Percentiles rank a stretch among this genome's conserved stretches.
Conservation (phyloP, 2,888 invertebrate genomes). For the Gnatocerus cornutus region DNA sequence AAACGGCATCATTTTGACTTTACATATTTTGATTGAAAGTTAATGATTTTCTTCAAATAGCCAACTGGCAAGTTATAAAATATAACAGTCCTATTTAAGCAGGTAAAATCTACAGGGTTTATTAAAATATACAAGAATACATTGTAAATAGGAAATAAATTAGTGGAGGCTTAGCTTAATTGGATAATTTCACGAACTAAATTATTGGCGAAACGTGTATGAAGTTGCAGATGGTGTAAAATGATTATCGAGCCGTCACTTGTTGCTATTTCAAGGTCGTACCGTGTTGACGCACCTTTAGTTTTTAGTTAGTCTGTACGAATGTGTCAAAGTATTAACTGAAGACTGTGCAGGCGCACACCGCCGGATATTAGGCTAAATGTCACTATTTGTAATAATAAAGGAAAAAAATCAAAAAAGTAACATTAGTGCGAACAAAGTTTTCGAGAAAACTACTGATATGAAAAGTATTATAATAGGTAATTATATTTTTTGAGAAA, state of each 20-base stretch:
- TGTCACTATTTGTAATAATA: slow-evolving; percentile 68
- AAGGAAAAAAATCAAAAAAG: slow-evolving; percentile 63
- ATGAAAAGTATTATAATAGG: slow-evolving; percentile 67
- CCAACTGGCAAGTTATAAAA: too few relatives aligned
- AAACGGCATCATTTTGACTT: too few relatives aligned
- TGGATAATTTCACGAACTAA: too few relatives aligned
- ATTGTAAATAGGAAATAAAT: too few relatives aligned
- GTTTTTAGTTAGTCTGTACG: slow-evolving; percentile 64
- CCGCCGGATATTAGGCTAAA: slow-evolving; percentile 69
- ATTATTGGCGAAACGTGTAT: too few relatives aligned
- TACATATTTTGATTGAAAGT: too few relatives aligned
- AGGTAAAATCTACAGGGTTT: too few relatives aligned
- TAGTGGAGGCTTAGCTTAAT: too few relatives aligned
- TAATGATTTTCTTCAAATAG: too few relatives aligned
- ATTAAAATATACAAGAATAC: too few relatives aligned
- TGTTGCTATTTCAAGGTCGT: not conserved
- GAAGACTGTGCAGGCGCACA: slow-evolving; percentile 71
- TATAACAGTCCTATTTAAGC: too few relatives aligned
- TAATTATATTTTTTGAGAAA: slow-evolving; percentile 71
- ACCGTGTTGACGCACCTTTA: not conserved
- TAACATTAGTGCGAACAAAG: slow-evolving; percentile 63
- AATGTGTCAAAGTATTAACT: slow-evolving; percentile 72
- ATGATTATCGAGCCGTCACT: not conserved
- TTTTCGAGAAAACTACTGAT: slow-evolving; percentile 60
- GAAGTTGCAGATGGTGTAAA: too few relatives aligned